These are phyloP conservation scores for Actinia tenebrosa DNA, from an alignment of 64 coral and sea anemone genomes.

Conservation along the genomic window DNA sequence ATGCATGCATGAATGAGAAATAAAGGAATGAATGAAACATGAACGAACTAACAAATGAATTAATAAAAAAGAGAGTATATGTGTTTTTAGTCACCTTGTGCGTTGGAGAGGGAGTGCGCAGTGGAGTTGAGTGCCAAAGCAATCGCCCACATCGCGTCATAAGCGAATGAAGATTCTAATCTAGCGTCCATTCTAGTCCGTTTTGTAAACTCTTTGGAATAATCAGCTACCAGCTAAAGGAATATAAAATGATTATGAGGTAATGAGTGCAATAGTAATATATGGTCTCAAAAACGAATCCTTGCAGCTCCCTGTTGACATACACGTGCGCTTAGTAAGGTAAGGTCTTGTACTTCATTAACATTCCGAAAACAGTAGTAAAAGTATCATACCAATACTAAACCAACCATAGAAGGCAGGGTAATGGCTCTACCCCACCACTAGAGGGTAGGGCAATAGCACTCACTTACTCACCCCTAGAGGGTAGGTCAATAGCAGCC, in stretches of 20 bases:
- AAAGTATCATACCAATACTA: too few species aligned
- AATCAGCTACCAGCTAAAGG: not conserved
- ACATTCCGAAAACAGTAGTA: not conserved
- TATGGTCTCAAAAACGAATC: too few species aligned
- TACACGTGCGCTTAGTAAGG: not conserved
- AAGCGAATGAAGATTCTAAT: constrained; percentile 12
- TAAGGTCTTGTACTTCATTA: not conserved
- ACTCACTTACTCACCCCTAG: not conserved
- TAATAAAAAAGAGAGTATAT: not conserved
- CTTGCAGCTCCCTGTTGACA: too few species aligned
- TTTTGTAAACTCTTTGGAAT: constrained; percentile 50
- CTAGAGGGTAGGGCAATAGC: too few species aligned
- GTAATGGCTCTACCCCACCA: too few species aligned
- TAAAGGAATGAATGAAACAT: too few species aligned
- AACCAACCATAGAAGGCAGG: too few species aligned
- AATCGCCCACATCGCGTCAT: constrained; percentile 42
- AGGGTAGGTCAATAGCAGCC: constrained; percentile 26
- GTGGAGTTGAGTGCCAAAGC: constrained; percentile 39
- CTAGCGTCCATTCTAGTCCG: constrained; percentile 32
- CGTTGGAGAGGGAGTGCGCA: not conserved
- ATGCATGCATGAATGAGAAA: not conserved
- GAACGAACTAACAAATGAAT: too few species aligned
- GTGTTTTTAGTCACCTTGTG: not conserved
- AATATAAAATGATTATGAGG: not conserved
- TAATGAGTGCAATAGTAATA: too few species aligned